phyloP scores from a whole-genome alignment of 1,140 invertebrate genomes.

The Tribolium castaneum region DNA sequence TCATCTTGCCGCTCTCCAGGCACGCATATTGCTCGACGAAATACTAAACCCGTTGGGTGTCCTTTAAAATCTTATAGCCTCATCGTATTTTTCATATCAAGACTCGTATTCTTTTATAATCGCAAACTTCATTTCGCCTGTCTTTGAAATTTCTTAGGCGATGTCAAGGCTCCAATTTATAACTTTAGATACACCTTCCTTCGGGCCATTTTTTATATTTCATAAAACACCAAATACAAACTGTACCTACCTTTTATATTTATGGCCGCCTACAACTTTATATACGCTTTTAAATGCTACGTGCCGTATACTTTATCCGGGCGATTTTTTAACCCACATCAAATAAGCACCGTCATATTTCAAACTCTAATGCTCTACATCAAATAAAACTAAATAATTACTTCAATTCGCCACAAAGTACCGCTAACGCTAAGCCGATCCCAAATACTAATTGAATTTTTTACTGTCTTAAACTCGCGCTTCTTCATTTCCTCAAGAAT shows the following conservation, averaged over 20 bases:
- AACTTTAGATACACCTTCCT: constrained; percentile 33
- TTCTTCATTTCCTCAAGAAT: not conserved
- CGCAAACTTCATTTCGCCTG: constrained; percentile 33
- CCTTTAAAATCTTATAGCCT: constrained; percentile 49
- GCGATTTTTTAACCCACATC: constrained; percentile 31
- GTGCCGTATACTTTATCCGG: constrained; percentile 19
- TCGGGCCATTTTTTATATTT: constrained; percentile 37
- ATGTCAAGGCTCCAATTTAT: constrained; percentile 40
- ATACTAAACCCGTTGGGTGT: constrained; percentile 45
- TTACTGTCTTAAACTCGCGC: not conserved
- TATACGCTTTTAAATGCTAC: constrained; percentile 33
- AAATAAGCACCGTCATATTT: constrained; percentile 18
- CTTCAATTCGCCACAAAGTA: not conserved
- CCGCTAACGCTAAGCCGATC: constrained; percentile 1
- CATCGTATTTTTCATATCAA: constrained; percentile 50
- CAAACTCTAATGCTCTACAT: not conserved
- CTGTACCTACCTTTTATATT: constrained; percentile 35
- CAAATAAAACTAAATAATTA: constrained; percentile 18
- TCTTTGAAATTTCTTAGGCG: constrained; percentile 28
- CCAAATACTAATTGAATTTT: constrained; percentile 7
- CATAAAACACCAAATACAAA: constrained; percentile 41
- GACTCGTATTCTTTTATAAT: constrained; percentile 46
- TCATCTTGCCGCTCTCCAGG: constrained; percentile 46
- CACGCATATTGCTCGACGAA: constrained; percentile 45
- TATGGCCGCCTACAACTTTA: constrained; percentile 24